These are phyloP conservation scores for Lasioglossum oenotherae DNA, from an alignment of 2,888 invertebrate genomes.

Conservation along the genomic window DNA sequence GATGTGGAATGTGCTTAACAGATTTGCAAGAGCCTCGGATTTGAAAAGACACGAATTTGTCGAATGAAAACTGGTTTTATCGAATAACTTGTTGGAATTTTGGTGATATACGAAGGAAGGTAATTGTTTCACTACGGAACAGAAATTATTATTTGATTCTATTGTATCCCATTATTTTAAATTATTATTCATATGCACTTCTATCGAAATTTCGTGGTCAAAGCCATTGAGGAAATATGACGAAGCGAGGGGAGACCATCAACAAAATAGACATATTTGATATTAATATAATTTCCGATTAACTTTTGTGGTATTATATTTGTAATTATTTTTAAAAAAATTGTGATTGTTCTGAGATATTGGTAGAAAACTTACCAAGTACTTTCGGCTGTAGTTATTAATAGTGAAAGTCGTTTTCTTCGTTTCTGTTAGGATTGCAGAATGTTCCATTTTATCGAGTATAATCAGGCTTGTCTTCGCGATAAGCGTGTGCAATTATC, in stretches of 20 bases:
- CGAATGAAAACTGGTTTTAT: background rate
- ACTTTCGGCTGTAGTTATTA: background rate
- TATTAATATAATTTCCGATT: background rate
- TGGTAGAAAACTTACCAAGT: background rate
- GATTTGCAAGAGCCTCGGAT: background rate
- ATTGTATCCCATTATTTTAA: background rate
- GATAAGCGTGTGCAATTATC: slow-evolving; percentile 23
- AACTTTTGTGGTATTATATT: background rate
- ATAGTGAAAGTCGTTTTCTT: background rate
- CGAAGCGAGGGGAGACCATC: too few species aligned
- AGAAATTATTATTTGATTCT: background rate
- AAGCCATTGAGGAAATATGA: background rate
- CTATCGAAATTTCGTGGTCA: background rate
- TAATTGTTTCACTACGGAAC: background rate
- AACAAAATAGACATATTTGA: too few species aligned
- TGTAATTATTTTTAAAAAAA: background rate
- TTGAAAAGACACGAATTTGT: background rate
- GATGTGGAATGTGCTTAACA: background rate
- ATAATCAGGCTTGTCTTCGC: slow-evolving; percentile 3
- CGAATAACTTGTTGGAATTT: background rate
- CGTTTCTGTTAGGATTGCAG: background rate
- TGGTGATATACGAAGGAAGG: background rate
- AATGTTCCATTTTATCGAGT: background rate
- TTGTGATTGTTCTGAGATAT: background rate
- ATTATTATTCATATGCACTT: background rate